Percentiles rank a stretch among this genome's conserved stretches.
These are phyloP conservation scores for Salminus brasiliensis DNA, from an alignment of 2,113 vertebrate genomes.

Conservation along the genomic window DNA sequence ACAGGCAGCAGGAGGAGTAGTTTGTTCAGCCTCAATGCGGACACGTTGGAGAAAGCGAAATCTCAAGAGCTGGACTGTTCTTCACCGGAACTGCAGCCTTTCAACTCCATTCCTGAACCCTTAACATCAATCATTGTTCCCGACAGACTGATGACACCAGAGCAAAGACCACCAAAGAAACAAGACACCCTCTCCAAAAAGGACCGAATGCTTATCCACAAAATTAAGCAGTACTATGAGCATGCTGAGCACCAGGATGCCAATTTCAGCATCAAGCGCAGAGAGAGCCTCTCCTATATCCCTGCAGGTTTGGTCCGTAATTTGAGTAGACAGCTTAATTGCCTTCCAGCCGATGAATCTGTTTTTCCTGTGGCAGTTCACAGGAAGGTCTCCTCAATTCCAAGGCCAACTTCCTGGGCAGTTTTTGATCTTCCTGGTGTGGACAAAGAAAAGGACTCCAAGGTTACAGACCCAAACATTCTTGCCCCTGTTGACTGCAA, in stretches of 20 bases:
- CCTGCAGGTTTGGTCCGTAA: slow-evolving; percentile 90
- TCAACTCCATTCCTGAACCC: slow-evolving; percentile 8
- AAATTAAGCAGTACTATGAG: slow-evolving; percentile 90
- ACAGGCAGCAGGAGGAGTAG: slow-evolving; percentile 75
- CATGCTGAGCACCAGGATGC: slow-evolving; percentile 84
- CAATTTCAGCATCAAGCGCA: slow-evolving; percentile 83
- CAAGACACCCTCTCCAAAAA: slow-evolving; percentile 81
- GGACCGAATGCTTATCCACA: slow-evolving; percentile 87
- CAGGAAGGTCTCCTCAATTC: slow-evolving; percentile 55
- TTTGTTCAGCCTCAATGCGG: slow-evolving; percentile 78
- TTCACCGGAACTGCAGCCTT: slow-evolving; percentile 30
- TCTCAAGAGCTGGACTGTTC: slow-evolving; percentile 44
- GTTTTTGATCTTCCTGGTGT: slow-evolving; percentile 78
- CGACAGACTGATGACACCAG: slow-evolving; percentile 56
- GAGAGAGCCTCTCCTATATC: slow-evolving; percentile 94
- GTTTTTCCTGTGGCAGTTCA: background rate
- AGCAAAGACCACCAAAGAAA: slow-evolving; percentile 64
- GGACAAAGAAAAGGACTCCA: slow-evolving; percentile 47
- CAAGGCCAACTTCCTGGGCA: slow-evolving; percentile 75
- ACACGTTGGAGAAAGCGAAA: slow-evolving; percentile 68
- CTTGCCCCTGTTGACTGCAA: slow-evolving; percentile 33
- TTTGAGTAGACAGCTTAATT: slow-evolving; percentile 83
- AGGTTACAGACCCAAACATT: background rate
- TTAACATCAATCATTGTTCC: slow-evolving; percentile 34
- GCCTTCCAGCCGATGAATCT: slow-evolving; percentile 71